Base-by-base conservation (phyloP, 1,140 invertebrate species). In the Medauroidea extradentata region DNA sequence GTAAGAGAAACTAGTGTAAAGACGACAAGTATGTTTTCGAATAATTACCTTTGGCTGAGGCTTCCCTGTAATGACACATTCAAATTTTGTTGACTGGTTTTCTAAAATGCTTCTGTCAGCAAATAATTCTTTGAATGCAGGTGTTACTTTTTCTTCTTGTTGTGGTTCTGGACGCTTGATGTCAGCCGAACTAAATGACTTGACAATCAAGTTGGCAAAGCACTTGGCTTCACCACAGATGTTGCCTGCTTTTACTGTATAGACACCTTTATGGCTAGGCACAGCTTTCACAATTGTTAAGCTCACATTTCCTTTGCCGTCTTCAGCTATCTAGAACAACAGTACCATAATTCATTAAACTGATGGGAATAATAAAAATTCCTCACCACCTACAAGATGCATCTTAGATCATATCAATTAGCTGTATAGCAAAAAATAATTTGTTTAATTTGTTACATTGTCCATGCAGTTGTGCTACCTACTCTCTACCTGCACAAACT, bases 191-290 rank as follows among this genome's bases (percentile, higher is more conserved):
- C 25, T 43, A 21, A 50, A 16, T 0, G 81, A 76, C 71, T 86
- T 87, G 0, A 90, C 86, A 42, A 87, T 89, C 2, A 93, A 67
- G 62, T 89, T 85, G 0, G 88, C 86, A 60, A 91, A 89, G 65
- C 88, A 89, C 68, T 90, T 90, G 0, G 86, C 87, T 64, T 91
- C 87, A n/a, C 90, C 90, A 19, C 79, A 75, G 18, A 73, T 66
- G 71, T 91, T 92, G 1, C 75, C 78, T 0, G 89, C 89, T 68
- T 87, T 87, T 0, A 85, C 85, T 0, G 86, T 87, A 67, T 91
- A 92, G 53, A 89, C 85, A 2, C 89, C 89, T 66, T 85, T 85
- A 66, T 91, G 85, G 49, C 84, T 79, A 1, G 80, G 76, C 8
- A 63, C 70, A 0, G 83, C 81, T 41, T 80, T 75, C 23, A 71